Evolutionary conservation across 2,797 vertebrate genomes (phyloP).

Genomic region (Buceros bicornis): DNA sequence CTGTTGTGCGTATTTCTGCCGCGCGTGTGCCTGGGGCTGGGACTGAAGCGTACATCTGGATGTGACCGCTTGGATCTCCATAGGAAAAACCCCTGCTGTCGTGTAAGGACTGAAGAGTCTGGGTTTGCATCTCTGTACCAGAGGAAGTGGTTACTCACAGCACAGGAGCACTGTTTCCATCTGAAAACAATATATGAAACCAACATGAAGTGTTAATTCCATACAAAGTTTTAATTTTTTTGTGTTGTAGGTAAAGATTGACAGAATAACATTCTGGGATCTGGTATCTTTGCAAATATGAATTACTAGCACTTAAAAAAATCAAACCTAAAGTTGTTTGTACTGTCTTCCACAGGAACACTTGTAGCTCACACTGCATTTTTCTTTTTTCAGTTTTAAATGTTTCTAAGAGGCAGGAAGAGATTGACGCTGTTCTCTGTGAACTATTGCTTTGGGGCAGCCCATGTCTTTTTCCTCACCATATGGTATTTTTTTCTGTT

Average conservation of each 20-base stretch:
- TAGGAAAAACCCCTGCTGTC: not conserved
- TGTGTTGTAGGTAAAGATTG: not conserved
- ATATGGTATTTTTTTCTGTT: not conserved
- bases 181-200: not conserved
- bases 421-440: not conserved
- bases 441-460: not conserved
- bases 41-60: fast-evolving
- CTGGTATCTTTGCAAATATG: not conserved
- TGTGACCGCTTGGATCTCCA: not conserved
- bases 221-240: no score
- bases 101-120: not conserved
- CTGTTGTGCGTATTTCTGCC: not conserved
- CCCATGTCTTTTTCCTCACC: not conserved
- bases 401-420: not conserved
- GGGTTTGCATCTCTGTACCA: not conserved
- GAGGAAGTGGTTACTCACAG: not conserved
- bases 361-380: not conserved
- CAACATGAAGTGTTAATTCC: not conserved
- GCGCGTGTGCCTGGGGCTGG: not conserved
- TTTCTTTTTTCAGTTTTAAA: not conserved
- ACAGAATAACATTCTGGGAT: not conserved
- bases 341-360: not conserved
- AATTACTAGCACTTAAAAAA: not conserved
- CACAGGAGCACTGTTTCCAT: not conserved
- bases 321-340: not conserved